Base-by-base conservation (phyloP, 1,140 invertebrate species). In the Fopius arisanus region DNA sequence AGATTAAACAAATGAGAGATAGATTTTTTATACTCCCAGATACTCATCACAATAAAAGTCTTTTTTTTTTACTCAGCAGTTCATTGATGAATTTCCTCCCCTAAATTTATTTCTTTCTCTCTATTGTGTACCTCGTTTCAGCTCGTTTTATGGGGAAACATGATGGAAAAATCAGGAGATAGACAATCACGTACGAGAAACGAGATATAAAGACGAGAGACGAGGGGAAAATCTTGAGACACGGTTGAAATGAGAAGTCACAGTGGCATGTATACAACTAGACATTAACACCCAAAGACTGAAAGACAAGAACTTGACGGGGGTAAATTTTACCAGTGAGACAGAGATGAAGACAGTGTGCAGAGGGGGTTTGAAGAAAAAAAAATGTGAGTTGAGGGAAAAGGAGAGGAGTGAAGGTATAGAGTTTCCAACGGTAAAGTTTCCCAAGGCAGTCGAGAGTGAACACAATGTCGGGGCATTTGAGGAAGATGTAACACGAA, bases 401-500 rank as follows among this genome's bases (percentile, higher is more conserved):
- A 59, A 23, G 54, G 43, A 51, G 43, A 59, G 23, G 5, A 21
- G 19, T 33, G 10, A 9, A 65, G 54, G 23, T 65, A 31, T 65
- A 33, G 62, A 65, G 62, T 65, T 33, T 65, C 62, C 29, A 65
- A 65, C 29, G 62, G 62, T 65, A 65, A 65, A 65, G 62, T 65
- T 65, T 65, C 29, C 62, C 62, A 65, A 65, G 70, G 71, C 74
- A 68, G 75, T 72, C 75, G 76, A 75, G 74, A 67, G 72, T 73
- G 78, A 78, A 73, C 67, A 78, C 76, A 78, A 75, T 65, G 70
- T 66, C 40, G 71, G 63, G 73, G 74, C 74, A 78, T 80, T 82
- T 79, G 74, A 82, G 79, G 78, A 79, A 84, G 80, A 84, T 81
- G 81, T 85, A 83, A 86, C 78, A 78, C 80, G 81, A 80, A 78